phyloP scores from a whole-genome alignment of 1,140 invertebrate species.

The Glomeris maerens region DNA sequence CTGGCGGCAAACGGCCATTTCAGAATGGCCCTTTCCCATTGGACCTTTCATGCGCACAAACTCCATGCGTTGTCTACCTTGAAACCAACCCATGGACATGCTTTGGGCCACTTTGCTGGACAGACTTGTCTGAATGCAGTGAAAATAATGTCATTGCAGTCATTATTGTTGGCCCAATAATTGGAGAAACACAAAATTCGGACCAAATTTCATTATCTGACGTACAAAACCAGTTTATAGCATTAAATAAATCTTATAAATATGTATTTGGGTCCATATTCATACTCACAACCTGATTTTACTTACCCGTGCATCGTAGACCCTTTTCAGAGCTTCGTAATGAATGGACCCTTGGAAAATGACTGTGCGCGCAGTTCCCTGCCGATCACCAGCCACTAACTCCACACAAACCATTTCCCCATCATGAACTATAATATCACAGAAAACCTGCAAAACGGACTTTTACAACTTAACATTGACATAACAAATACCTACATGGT shows the following conservation, averaged over 20 bases:
- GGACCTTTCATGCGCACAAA: slow-evolving; percentile 97
- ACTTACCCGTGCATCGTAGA: slow-evolving; percentile 87
- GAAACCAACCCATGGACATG: slow-evolving; percentile 87
- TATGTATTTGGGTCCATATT: no score
- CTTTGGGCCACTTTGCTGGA: slow-evolving; percentile 88
- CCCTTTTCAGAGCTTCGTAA: slow-evolving; percentile 90
- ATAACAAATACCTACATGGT: no score
- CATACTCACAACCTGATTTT: no score
- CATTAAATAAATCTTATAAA: no score
- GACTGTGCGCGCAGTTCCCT: slow-evolving; percentile 68
- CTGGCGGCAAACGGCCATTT: slow-evolving; percentile 91
- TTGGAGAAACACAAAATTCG: no score
- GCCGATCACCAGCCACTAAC: slow-evolving; percentile 75
- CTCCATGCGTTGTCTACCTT: slow-evolving; percentile 72
- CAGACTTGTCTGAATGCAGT: slow-evolving; percentile 64
- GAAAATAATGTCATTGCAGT: no score
- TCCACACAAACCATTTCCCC: slow-evolving; percentile 98
- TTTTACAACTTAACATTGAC: no score
- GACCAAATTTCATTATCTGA: no score
- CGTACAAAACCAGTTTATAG: no score
- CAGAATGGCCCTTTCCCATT: slow-evolving; percentile 87
- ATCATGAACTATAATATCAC: slow-evolving; percentile 81
- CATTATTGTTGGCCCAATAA: no score
- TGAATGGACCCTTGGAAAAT: slow-evolving; percentile 93
- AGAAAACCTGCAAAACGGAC: slow-evolving; percentile 57